Conservation (phyloP, 2,888 invertebrate species). For the Phalera bucephala region DNA sequence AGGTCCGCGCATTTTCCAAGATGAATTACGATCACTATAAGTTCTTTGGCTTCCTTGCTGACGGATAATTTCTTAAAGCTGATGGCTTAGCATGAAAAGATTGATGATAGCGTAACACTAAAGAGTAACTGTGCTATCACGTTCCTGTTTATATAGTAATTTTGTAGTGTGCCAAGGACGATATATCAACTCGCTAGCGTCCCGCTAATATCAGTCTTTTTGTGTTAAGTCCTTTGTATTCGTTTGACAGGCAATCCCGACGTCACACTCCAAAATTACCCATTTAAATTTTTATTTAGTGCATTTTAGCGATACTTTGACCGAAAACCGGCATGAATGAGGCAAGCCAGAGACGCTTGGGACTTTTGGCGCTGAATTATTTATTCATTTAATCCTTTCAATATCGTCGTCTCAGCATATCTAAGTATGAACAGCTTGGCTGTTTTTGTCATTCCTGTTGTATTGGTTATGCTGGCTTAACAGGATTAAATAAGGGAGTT, state of each 20-base stretch:
- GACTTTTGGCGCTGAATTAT: slow-evolving; percentile 66
- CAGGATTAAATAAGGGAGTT: slow-evolving; percentile 21
- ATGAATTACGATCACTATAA: no score
- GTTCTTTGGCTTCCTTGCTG: no score
- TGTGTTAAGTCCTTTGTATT: background rate
- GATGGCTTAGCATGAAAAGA: no score
- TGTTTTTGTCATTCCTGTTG: slow-evolving; percentile 44
- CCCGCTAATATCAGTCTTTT: no score
- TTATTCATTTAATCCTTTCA: slow-evolving; percentile 75
- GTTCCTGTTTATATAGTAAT: no score
- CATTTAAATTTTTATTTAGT: slow-evolving; percentile 38
- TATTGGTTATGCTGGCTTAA: slow-evolving; percentile 37
- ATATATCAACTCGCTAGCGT: no score
- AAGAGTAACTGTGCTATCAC: no score
- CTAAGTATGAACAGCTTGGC: slow-evolving; percentile 40
- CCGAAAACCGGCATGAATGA: slow-evolving; percentile 51
- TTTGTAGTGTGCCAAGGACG: no score
- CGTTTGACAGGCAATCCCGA: background rate
- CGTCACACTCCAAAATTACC: background rate
- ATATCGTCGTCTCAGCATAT: slow-evolving; percentile 57
- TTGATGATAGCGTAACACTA: no score
- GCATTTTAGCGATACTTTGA: slow-evolving; percentile 63
- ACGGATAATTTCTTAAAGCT: no score
- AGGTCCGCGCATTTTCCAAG: no score
- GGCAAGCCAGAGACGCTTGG: slow-evolving; percentile 51